Percentiles rank a stretch among this genome's conserved stretches.
These are phyloP conservation scores for Melanostoma mellinum DNA, from an alignment of 2,888 invertebrate genomes.

Conservation along the genomic window DNA sequence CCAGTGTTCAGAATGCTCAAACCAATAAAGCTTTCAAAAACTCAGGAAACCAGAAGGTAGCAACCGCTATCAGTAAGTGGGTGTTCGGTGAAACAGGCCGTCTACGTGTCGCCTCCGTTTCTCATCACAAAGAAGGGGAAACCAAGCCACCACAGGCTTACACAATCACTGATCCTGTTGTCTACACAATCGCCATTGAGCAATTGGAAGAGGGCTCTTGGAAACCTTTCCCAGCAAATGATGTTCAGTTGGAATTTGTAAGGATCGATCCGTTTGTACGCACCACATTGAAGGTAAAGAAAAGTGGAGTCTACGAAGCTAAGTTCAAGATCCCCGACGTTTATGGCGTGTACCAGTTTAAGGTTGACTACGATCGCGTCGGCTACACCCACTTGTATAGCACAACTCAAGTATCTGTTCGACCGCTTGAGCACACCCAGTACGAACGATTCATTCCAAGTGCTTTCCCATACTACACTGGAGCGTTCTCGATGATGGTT, in stretches of 20 bases:
- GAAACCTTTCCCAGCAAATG: slow-evolving; percentile 95
- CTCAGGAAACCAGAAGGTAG: slow-evolving; percentile 94
- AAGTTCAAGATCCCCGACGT: slow-evolving; percentile 98
- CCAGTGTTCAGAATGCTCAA: slow-evolving; percentile 90
- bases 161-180: slow-evolving; percentile 97
- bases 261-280: slow-evolving; percentile 99
- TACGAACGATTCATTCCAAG: slow-evolving; percentile 99
- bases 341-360: slow-evolving; percentile 99
- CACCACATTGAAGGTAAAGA: slow-evolving; percentile 87
- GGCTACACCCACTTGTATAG: slow-evolving; percentile 97
- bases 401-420: slow-evolving; percentile 98
- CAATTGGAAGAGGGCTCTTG: slow-evolving; percentile 92
- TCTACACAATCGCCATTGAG: slow-evolving; percentile 96
- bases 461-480: slow-evolving; percentile 98
- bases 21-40: slow-evolving; percentile 85
- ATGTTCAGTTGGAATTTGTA: slow-evolving; percentile 98
- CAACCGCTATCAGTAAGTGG: slow-evolving; percentile 94
- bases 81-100: slow-evolving; percentile 98
- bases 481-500: slow-evolving; percentile 99
- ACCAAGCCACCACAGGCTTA: slow-evolving; percentile 92
- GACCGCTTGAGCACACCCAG: slow-evolving; percentile 98
- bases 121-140: slow-evolving; percentile 93
- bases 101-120: slow-evolving; percentile 93
- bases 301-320: slow-evolving; percentile 92
- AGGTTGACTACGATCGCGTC: slow-evolving; percentile 97